phyloP scores from a whole-genome alignment of 2,113 vertebrate species.

The Macquaria ambigua region DNA sequence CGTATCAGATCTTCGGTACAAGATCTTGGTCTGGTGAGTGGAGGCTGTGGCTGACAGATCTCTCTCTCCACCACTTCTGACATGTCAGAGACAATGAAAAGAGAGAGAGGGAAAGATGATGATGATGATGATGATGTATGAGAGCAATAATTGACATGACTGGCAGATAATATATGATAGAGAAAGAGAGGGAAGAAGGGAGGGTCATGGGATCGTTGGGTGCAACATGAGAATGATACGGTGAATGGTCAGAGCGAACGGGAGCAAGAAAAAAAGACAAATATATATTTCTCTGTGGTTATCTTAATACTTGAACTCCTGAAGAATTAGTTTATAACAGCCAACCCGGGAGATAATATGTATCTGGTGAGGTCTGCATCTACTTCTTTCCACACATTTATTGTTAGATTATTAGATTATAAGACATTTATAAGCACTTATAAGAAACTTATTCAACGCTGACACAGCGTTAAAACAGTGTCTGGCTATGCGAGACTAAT shows the following conservation, averaged over 20 bases:
- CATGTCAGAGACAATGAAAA: constrained; percentile 34
- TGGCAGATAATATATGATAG: constrained; percentile 17
- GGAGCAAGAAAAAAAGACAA: not conserved
- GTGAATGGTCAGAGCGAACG: not conserved
- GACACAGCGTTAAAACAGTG: too few relatives aligned
- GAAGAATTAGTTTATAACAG: not conserved
- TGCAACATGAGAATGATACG: not conserved
- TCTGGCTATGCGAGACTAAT: too few relatives aligned
- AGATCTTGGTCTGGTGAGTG: constrained; percentile 16
- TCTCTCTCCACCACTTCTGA: constrained; percentile 35
- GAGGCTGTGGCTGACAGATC: constrained; percentile 40
- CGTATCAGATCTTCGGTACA: constrained; percentile 26
- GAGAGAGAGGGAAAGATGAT: constrained; percentile 1
- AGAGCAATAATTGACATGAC: constrained; percentile 53
- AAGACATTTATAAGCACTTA: too few relatives aligned
- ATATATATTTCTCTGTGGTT: not conserved
- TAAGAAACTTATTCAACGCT: too few relatives aligned
- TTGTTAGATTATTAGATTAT: too few relatives aligned
- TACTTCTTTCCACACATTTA: not conserved
- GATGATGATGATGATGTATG: constrained; percentile 49
- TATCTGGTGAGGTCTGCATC: not conserved
- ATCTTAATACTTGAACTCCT: too few relatives aligned
- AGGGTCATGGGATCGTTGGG: not conserved
- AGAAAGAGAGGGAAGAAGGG: not conserved
- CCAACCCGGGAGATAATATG: not conserved